Percentiles rank a stretch among this genome's conserved stretches.
Evolutionary conservation across 2,797 vertebrate genomes (phyloP).

Genomic region (Takifugu rubripes): DNA sequence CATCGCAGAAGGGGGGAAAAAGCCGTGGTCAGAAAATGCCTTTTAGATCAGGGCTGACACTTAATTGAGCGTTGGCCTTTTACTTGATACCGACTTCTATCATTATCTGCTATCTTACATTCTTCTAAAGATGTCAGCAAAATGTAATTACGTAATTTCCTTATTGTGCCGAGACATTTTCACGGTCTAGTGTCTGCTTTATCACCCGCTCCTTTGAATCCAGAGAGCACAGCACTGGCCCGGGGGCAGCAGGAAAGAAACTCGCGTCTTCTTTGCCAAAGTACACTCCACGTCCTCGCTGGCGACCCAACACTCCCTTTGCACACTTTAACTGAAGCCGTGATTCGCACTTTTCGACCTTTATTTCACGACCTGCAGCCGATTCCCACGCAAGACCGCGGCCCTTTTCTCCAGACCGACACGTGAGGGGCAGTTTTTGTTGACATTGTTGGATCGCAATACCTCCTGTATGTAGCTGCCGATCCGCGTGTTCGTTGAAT

Average conservation of each 20-base stretch:
- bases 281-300: neutral
- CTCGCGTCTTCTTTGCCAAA: conserved; percentile 15
- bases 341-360: neutral
- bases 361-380: too few relatives aligned
- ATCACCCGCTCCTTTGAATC: conserved; percentile 51
- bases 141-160: conserved; percentile 57
- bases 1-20: neutral
- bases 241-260: conserved; percentile 5
- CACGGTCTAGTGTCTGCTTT: conserved; percentile 42
- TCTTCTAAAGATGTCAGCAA: conserved; percentile 22
- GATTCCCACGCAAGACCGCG: too few relatives aligned
- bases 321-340: neutral
- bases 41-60: conserved; percentile 4
- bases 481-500: too few relatives aligned
- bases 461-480: too few relatives aligned
- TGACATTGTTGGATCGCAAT: too few relatives aligned
- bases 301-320: too few relatives aligned
- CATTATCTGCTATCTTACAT: conserved; percentile 22
- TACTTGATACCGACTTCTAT: conserved; percentile 8
- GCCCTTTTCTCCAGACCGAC: too few relatives aligned
- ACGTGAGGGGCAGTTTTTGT: too few relatives aligned
- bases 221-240: conserved; percentile 56
- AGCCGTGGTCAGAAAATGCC: neutral
- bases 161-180: conserved; percentile 37
- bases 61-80: conserved; percentile 27